Percentiles rank a stretch among this genome's conserved stretches.
Evolutionary conservation across 1,140 invertebrate genomes (phyloP).

Genomic region (Drosophila lini): DNA sequence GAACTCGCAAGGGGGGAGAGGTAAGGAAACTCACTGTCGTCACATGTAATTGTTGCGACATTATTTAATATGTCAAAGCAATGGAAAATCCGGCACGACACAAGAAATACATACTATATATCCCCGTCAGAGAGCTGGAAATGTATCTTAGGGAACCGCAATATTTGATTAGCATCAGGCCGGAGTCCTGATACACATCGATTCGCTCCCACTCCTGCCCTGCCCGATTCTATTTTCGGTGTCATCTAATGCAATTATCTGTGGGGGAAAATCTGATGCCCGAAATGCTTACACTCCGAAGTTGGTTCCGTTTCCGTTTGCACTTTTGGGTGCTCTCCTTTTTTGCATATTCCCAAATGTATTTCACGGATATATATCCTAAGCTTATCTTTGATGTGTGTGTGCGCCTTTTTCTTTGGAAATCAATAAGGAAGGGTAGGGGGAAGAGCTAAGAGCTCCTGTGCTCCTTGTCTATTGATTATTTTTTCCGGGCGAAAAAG

Average conservation of each 20-base stretch:
- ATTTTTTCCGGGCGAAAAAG: constrained; percentile 28
- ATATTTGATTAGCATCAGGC: constrained; percentile 77
- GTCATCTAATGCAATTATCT: constrained; percentile 74
- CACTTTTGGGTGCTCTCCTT: constrained; percentile 53
- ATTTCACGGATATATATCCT: constrained; percentile 40
- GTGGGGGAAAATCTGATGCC: constrained; percentile 58
- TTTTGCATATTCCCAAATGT: constrained; percentile 74
- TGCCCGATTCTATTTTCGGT: constrained; percentile 64
- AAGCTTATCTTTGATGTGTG: constrained; percentile 47
- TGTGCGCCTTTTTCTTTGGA: constrained; percentile 23
- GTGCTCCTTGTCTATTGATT: constrained; percentile 34
- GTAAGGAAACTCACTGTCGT: constrained; percentile 30
- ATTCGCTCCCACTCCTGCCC: constrained; percentile 29
- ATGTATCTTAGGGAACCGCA: constrained; percentile 62
- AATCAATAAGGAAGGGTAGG: constrained; percentile 26
- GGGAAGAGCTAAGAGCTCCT: not conserved
- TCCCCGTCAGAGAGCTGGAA: constrained; percentile 1
- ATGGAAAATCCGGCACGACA: constrained; percentile 71
- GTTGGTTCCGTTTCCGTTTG: constrained; percentile 67
- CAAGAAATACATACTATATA: not conserved
- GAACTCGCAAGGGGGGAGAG: constrained; percentile 35
- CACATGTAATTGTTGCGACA: constrained; percentile 79
- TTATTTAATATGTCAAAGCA: constrained; percentile 82
- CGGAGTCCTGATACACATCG: constrained; percentile 51
- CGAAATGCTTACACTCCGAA: constrained; percentile 59